These are phyloP conservation scores for Grammomys surdaster DNA, from an alignment of 2,113 vertebrate genomes.

Conservation along the genomic window DNA sequence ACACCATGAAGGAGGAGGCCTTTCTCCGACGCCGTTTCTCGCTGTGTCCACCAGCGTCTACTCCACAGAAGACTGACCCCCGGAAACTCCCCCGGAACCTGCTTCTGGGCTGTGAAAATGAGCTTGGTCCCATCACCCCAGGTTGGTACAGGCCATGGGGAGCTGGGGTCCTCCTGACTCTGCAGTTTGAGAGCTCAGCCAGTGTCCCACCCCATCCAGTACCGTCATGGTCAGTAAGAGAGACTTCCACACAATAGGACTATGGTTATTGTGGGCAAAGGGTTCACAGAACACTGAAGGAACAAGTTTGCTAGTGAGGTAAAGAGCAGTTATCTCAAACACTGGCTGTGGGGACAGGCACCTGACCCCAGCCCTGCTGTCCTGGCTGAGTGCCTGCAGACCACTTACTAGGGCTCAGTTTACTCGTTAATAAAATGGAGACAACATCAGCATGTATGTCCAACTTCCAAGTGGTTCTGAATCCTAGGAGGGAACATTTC, in stretches of 20 bases:
- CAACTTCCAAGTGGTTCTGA: not conserved
- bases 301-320: not conserved
- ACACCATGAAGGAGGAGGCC: constrained; percentile 98
- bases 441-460: fast-evolving
- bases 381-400: not conserved
- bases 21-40: constrained; percentile 95
- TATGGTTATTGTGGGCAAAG: fast-evolving
- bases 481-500: not conserved
- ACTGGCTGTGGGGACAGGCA: not conserved
- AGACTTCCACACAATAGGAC: fast-evolving
- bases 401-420: not conserved
- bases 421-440: not conserved
- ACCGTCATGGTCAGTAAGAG: not conserved
- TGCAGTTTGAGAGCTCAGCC: not conserved
- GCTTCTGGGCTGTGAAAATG: constrained; percentile 92
- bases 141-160: constrained; percentile 84
- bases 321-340: not conserved
- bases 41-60: constrained; percentile 91
- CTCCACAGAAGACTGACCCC: constrained; percentile 94
- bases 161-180: not conserved
- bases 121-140: constrained; percentile 91
- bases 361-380: not conserved
- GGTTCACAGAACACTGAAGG: fast-evolving
- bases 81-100: constrained; percentile 91
- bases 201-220: not conserved